Evolutionary conservation across 1,140 invertebrate genomes (phyloP).

Genomic region (Ooceraea biroi): DNA sequence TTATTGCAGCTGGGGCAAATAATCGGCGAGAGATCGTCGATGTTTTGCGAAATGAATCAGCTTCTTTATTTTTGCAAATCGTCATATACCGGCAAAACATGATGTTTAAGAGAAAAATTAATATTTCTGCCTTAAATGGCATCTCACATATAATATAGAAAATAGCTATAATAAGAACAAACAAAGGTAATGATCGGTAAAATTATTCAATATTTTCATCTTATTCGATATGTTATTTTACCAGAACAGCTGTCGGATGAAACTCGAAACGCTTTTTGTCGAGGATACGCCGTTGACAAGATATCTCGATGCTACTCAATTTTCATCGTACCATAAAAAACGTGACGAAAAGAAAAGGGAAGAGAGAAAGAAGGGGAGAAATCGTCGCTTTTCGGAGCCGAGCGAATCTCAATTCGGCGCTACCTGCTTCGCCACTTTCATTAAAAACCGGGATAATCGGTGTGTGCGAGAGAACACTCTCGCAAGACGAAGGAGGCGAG

Average conservation of each 20-base stretch:
- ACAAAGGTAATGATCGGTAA: not conserved
- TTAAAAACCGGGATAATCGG: conserved; percentile 58
- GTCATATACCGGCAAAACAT: too few relatives aligned
- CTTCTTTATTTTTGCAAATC: not conserved
- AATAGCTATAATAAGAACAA: not conserved
- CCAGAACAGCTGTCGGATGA: not conserved
- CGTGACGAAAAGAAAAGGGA: not conserved
- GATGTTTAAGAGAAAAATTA: not conserved
- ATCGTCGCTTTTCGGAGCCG: not conserved
- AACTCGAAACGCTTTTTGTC: conserved; percentile 6
- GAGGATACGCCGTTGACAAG: not conserved
- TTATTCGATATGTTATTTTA: conserved; percentile 4
- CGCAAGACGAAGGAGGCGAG: conserved; percentile 56
- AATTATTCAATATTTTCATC: conserved; percentile 8
- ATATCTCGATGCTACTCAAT: conserved; percentile 16
- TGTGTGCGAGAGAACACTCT: conserved; percentile 26
- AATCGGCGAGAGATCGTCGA: not conserved
- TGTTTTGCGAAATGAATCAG: not conserved
- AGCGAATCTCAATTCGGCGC: conserved; percentile 27
- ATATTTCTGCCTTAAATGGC: too few relatives aligned
- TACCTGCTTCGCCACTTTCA: conserved; percentile 25
- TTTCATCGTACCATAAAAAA: conserved; percentile 32
- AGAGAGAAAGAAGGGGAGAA: conserved; percentile 28
- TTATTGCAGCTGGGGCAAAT: conserved; percentile 2
- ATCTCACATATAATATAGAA: too few relatives aligned